A percentile compares a stretch with the other conserved stretches of the same genome.
Conservation (phyloP, 2,797 vertebrate genomes). For the Oryzias sinensis region DNA sequence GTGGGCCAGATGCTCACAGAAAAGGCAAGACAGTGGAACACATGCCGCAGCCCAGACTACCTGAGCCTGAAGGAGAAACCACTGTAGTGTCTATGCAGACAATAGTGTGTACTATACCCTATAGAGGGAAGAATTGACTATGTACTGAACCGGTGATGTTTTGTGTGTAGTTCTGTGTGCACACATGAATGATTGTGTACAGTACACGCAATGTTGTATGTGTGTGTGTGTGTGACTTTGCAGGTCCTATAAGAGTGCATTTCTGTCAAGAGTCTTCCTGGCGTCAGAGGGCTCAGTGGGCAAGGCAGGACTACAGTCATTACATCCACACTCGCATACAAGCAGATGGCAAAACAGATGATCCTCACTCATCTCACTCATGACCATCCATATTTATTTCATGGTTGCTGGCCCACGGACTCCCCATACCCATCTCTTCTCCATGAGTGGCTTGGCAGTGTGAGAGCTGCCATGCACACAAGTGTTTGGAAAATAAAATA, state of each 20-base stretch:
- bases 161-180: constrained; percentile 29
- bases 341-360: constrained; percentile 86
- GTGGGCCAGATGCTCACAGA: constrained; percentile 71
- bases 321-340: constrained; percentile 72
- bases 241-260: constrained; percentile 34
- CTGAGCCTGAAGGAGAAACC: constrained; percentile 45
- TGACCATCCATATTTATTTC: constrained; percentile 86
- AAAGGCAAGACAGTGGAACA: constrained; percentile 56
- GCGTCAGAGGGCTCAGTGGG: constrained; percentile 64
- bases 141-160: constrained; percentile 26
- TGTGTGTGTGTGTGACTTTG: constrained; percentile 36
- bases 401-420: constrained; percentile 78
- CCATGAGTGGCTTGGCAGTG: constrained; percentile 72
- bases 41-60: constrained; percentile 48
- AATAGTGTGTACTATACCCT: constrained; percentile 32
- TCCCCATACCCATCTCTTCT: constrained; percentile 74
- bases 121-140: constrained; percentile 29
- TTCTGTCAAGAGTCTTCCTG: constrained; percentile 58
- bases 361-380: constrained; percentile 81
- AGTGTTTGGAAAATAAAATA: constrained; percentile 75
- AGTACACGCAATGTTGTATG: constrained; percentile 21
- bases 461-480: constrained; percentile 64
- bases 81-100: constrained; percentile 30
- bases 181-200: constrained; percentile 23
- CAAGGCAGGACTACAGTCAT: constrained; percentile 73